phyloP scores from a whole-genome alignment of 1,140 invertebrate species.

The Coelopa frigida region DNA sequence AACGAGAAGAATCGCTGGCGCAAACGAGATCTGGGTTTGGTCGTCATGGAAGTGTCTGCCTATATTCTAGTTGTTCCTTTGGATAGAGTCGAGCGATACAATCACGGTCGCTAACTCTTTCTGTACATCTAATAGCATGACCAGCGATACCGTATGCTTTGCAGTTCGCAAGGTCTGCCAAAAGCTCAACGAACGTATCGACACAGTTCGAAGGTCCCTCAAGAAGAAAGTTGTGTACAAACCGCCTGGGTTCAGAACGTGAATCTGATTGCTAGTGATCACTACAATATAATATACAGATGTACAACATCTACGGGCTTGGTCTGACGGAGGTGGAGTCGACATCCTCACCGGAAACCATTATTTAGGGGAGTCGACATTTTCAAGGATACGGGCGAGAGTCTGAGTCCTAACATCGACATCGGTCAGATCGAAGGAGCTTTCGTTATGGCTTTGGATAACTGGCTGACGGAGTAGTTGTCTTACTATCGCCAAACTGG shows the following conservation, averaged over 20 bases:
- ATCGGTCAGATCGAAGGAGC: constrained; percentile 81
- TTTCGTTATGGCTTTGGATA: constrained; percentile 79
- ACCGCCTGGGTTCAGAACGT: constrained; percentile 52
- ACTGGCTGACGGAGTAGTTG: constrained; percentile 68
- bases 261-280: constrained; percentile 56
- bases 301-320: constrained; percentile 53
- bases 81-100: constrained; percentile 57
- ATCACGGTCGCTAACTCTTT: constrained; percentile 58
- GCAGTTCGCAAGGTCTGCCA: constrained; percentile 62
- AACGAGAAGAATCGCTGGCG: constrained; percentile 69
- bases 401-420: constrained; percentile 68
- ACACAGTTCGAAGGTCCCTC: constrained; percentile 54
- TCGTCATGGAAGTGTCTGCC: constrained; percentile 66
- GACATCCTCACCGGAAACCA: constrained; percentile 67
- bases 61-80: constrained; percentile 67
- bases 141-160: constrained; percentile 60
- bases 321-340: constrained; percentile 61
- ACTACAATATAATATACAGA: constrained; percentile 44
- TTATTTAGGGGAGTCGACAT: constrained; percentile 57
- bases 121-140: constrained; percentile 61
- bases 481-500: constrained; percentile 57
- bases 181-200: constrained; percentile 54
- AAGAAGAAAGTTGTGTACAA: constrained; percentile 50
- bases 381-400: constrained; percentile 64
- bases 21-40: constrained; percentile 62